Base-by-base conservation (phyloP, 2,113 vertebrate genomes). In the Tretioscincus oriximinensis region DNA sequence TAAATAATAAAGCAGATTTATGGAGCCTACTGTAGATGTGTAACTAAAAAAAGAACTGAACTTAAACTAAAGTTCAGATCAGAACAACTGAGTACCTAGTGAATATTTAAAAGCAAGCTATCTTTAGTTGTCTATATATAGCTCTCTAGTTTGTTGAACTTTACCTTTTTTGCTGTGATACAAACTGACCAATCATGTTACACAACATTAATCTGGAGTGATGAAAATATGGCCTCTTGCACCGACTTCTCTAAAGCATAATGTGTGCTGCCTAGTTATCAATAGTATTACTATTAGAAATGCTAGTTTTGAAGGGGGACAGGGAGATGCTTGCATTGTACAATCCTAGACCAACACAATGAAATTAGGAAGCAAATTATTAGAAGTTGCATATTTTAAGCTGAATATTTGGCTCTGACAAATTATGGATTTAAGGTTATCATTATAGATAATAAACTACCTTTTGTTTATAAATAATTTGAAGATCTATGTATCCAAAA, bases 31-130 rank as follows among this genome's bases (percentile, higher is more conserved):
- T 41, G 35, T 41, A 41, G 86, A 41, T 9, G 69, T 74, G 60
- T 85, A 75, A 41, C 88, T 91, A 90, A 91, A 90, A 92, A 91
- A 89, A 88, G 87, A 9, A 88, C 72, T 86, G 79, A 92, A 85
- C 82, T 70, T 80, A 65, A 68, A 86, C 64, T 74, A 84, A 85
- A 81, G 86, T 91, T 90, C 89, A 93, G 78, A 90, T 58, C 54
- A 72, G 78, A 85, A 60, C 79, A 80, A 47, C 65, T 81, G 77
- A 51, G 68, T 87, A 89, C 88, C 92, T 82, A 74, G 54, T 90
- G 80, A 89, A 92, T 93, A 90, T 88, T 92, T 90, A 81, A 92
- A 88, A 89, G 49, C 81, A 77, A 86, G 47, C 89, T 92, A 91
- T 88, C 66, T 91, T 92, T 90, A 91, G 86, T 72, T 82, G 18